These are phyloP conservation scores for Erynnis tages DNA, from an alignment of 2,888 invertebrate genomes.

Conservation along the genomic window DNA sequence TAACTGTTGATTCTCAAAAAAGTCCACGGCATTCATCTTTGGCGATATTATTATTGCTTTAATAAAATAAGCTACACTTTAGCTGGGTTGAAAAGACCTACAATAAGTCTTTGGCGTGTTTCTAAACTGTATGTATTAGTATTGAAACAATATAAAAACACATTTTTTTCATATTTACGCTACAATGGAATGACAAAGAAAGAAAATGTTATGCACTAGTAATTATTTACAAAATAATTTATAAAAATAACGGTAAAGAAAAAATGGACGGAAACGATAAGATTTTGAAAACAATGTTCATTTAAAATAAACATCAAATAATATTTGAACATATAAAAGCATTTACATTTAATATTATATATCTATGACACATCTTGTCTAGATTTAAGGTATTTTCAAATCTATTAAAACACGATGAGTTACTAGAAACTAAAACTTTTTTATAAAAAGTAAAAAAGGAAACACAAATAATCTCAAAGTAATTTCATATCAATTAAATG, in stretches of 20 bases:
- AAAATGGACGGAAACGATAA: slow-evolving; percentile 79
- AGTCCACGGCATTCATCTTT: slow-evolving; percentile 58
- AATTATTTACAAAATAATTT: slow-evolving; percentile 51
- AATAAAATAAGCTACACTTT: slow-evolving; percentile 39
- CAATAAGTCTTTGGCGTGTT: slow-evolving; percentile 73
- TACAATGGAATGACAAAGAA: slow-evolving; percentile 32
- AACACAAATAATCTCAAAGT: slow-evolving; percentile 75
- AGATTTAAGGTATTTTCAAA: slow-evolving; percentile 21
- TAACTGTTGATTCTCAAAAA: slow-evolving; percentile 41
- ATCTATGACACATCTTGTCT: slow-evolving; percentile 14
- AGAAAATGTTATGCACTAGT: slow-evolving; percentile 42
- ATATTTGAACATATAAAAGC: slow-evolving; percentile 53
- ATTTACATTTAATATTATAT: slow-evolving; percentile 16
- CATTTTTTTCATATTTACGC: slow-evolving; percentile 17
- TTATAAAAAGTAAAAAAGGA: slow-evolving; percentile 63
- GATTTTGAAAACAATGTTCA: slow-evolving; percentile 52
- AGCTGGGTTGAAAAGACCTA: slow-evolving; percentile 47
- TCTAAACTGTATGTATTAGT: slow-evolving; percentile 76
- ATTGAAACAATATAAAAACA: slow-evolving; percentile 43
- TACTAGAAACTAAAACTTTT: slow-evolving; percentile 55
- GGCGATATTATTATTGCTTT: slow-evolving; percentile 64
- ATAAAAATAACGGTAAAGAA: slow-evolving; percentile 46
- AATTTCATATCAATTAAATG: slow-evolving; percentile 77
- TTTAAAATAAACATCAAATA: slow-evolving; percentile 46
- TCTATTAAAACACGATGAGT: slow-evolving; percentile 26